These are phyloP conservation scores for Muscicapa comitata DNA, from an alignment of 2,797 vertebrate species.

Conservation along the genomic window DNA sequence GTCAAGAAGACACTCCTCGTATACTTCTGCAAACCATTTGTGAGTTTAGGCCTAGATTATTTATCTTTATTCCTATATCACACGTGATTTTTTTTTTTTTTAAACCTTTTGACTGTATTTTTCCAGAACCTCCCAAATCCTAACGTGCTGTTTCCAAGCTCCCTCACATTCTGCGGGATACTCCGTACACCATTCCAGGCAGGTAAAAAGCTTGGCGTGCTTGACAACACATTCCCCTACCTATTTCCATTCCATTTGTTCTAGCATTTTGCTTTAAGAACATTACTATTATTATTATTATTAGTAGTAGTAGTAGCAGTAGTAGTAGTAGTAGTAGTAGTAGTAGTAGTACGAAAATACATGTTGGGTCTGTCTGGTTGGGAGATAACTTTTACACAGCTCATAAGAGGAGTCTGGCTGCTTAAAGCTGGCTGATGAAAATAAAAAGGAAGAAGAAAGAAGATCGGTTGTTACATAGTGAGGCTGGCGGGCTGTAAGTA, in stretches of 20 bases:
- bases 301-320: no score
- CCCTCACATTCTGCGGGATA: background rate
- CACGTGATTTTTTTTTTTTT: background rate
- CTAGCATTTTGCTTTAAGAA: background rate
- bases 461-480: fast-evolving
- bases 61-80: background rate
- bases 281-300: background rate
- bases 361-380: fast-evolving
- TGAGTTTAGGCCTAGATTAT: background rate
- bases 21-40: background rate
- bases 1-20: background rate
- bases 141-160: background rate
- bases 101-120: background rate
- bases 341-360: background rate
- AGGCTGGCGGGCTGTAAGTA: no score
- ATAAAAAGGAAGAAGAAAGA: fast-evolving
- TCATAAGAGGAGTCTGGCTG: fast-evolving
- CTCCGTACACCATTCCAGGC: background rate
- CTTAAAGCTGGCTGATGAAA: no score
- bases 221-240: background rate
- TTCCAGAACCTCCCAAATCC: background rate
- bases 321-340: no score
- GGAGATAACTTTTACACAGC: background rate
- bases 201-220: background rate
- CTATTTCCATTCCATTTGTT: background rate